Evolutionary conservation across 2,797 vertebrate genomes (phyloP).

Genomic region (Carcharodon carcharias): DNA sequence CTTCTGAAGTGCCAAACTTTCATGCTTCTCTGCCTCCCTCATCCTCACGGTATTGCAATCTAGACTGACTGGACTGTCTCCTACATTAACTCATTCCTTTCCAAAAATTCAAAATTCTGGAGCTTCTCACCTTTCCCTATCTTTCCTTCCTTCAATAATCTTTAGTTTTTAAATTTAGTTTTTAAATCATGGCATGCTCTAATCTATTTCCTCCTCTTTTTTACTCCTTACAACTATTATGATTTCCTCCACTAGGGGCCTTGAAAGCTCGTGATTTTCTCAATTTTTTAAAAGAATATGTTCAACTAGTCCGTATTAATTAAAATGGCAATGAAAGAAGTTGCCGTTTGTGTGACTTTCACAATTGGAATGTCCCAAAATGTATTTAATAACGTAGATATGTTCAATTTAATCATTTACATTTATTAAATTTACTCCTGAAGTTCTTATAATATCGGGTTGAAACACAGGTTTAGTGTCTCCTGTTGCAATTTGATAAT

Average conservation of each 20-base stretch:
- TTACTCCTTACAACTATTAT: neutral
- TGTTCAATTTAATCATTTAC: neutral
- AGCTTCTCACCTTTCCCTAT: neutral
- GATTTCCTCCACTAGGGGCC: neutral
- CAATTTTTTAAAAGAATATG: neutral
- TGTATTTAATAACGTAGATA: neutral
- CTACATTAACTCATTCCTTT: neutral
- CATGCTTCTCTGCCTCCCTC: neutral
- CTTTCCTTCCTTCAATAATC: neutral
- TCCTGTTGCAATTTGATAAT: neutral
- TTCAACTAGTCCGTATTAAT: neutral
- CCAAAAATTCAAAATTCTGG: neutral
- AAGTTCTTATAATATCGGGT: neutral
- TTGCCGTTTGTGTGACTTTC: no score
- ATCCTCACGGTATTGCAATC: neutral
- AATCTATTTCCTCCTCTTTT: neutral
- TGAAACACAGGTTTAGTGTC: neutral
- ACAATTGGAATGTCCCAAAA: neutral
- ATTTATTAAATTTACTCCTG: neutral
- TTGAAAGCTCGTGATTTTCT: neutral
- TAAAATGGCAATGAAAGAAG: neutral
- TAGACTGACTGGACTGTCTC: neutral
- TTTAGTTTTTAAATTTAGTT: neutral
- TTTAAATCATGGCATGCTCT: neutral
- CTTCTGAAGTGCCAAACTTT: neutral